These are phyloP conservation scores for Rhinopomastus cyanomelas DNA, from an alignment of 2,113 vertebrate genomes.

Conservation along the genomic window DNA sequence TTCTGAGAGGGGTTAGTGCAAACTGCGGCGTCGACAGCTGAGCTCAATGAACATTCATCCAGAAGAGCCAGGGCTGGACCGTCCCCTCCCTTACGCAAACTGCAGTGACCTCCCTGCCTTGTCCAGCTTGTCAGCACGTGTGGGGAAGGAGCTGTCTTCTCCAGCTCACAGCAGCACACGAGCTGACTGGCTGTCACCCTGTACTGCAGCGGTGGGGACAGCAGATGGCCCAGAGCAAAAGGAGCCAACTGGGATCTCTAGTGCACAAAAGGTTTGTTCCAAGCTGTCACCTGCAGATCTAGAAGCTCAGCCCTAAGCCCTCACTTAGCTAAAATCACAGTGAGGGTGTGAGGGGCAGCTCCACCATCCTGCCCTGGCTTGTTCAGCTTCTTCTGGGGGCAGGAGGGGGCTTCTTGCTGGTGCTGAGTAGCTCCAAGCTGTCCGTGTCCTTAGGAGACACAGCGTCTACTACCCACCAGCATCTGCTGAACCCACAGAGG, in stretches of 20 bases:
- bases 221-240: not conserved
- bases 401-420: too few relatives aligned
- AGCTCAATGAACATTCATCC: not conserved
- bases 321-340: not conserved
- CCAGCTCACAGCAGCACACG: not conserved
- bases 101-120: not conserved
- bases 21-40: not conserved
- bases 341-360: not conserved
- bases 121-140: not conserved
- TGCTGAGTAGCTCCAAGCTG: not conserved
- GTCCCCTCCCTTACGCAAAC: not conserved
- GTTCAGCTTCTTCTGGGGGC: not conserved
- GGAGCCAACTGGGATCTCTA: not conserved
- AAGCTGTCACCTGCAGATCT: not conserved
- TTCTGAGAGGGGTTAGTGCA: not conserved
- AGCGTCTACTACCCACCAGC: not conserved
- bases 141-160: not conserved
- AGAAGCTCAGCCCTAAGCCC: not conserved
- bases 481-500: not conserved
- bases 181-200: not conserved
- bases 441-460: not conserved
- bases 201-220: not conserved
- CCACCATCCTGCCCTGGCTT: not conserved
- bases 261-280: not conserved
- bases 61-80: not conserved